Evolutionary conservation across 2,797 vertebrate genomes (phyloP), one percentile per base, ranked within the genome.

Genomic region (Crocidura indochinensis): DNA sequence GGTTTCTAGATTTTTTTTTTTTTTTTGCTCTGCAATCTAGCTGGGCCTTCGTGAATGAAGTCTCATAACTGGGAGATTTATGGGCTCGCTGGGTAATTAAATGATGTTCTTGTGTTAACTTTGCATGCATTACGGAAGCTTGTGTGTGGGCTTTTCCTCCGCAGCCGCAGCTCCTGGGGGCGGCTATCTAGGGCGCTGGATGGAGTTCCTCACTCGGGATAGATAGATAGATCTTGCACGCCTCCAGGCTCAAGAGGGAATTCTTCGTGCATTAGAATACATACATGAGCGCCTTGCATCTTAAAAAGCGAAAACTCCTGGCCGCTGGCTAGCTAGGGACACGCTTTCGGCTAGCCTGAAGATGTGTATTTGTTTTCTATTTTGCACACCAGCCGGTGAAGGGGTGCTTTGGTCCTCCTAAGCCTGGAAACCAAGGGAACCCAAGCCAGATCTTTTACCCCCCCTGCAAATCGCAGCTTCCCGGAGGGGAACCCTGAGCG

Each of bases 51-150:
- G 79, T 69, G 85, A 86, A 95, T 69, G 85, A 86, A 95, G 73
- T 79, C 89, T 93, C 91, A 79, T 94, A 94, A 95, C 87, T 60
- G 78, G 67, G 91, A 95, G 95, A 96, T 96, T 93, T 94, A 93
- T 95, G 91, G 84, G 71, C 64, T 90, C 4, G 46, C 77, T 64
- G 17, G 79, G 72, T 95, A 97, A 96, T 96, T 94, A 96, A 96
- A 92, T 90, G 96, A 95, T 94, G 88, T 94, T 91, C 95, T 94
- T 96, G 94, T 88, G 91, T 95, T 97, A 97, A 96, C 74, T 96
- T 94, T 95, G 94, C 94, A 77, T 90, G 88, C 90, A 93, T 74
- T 83, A 87, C 69, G 24, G 76, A 53, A 46, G 91, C 91, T 64
- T 67, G 67, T 87, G 31, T 49, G 49, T 51, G 81, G 87, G 79